phyloP scores from a whole-genome alignment of 2,888 invertebrate genomes.

The Hesperia comma region DNA sequence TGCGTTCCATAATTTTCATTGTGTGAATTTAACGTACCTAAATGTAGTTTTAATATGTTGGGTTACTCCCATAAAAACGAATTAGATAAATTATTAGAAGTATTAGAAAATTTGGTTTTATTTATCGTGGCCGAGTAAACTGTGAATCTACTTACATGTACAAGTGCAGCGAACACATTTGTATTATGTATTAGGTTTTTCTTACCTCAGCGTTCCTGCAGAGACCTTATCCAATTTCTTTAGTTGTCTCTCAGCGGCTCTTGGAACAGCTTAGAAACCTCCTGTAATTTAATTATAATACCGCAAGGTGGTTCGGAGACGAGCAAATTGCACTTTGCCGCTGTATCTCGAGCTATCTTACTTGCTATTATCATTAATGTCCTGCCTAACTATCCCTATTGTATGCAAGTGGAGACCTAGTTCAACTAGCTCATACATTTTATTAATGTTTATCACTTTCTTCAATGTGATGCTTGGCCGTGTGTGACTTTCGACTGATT shows the following conservation, averaged over 20 bases:
- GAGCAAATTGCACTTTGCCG: constrained; percentile 26
- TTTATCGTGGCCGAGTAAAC: too few relatives aligned
- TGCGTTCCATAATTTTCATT: too few relatives aligned
- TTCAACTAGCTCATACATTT: not conserved
- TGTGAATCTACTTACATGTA: too few relatives aligned
- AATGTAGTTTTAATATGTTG: too few relatives aligned
- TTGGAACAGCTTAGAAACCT: constrained; percentile 18
- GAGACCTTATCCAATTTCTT: constrained; percentile 15
- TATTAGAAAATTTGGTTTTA: too few relatives aligned
- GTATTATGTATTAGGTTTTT: constrained; percentile 7
- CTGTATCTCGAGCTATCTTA: constrained; percentile 20
- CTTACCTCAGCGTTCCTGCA: not conserved
- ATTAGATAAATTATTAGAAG: too few relatives aligned
- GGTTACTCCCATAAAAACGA: too few relatives aligned
- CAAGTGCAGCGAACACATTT: not conserved
- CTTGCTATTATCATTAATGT: constrained; percentile 27
- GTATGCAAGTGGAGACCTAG: constrained; percentile 4
- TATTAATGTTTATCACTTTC: not conserved
- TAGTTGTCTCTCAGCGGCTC: not conserved
- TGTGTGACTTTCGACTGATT: too few relatives aligned
- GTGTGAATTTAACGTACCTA: too few relatives aligned
- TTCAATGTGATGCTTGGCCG: not conserved
- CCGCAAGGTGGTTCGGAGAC: constrained; percentile 20
- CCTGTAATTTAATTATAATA: constrained; percentile 22
- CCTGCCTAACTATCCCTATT: constrained; percentile 14